A percentile compares a stretch with the other conserved stretches of the same genome.
phyloP scores from a whole-genome alignment of 92 coral and sea anemone species.

The Paragorgia papillata region DNA sequence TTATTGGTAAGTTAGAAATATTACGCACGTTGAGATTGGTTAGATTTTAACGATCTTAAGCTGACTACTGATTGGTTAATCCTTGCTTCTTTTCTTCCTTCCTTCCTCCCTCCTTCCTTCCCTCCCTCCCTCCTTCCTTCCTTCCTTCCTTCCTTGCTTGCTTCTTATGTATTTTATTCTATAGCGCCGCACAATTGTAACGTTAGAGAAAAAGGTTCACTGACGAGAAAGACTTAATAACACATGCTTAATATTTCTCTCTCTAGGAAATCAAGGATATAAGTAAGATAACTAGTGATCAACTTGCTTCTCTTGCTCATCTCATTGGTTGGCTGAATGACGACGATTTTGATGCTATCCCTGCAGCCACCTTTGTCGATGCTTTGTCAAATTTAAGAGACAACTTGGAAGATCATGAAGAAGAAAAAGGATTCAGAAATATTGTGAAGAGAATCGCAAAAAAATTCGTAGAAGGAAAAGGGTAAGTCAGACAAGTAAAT shows the following conservation, averaged over 20 bases:
- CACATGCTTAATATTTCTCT: neutral
- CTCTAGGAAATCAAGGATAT: neutral
- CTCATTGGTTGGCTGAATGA: slow-evolving; percentile 1
- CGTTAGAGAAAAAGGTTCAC: too few species aligned
- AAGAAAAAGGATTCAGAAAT: neutral
- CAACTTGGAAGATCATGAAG: slow-evolving; percentile 7
- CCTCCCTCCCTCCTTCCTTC: too few species aligned
- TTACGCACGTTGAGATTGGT: too few species aligned
- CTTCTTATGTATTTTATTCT: too few species aligned
- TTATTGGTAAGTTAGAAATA: neutral
- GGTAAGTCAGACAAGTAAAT: slow-evolving; percentile 12
- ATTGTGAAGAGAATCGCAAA: neutral
- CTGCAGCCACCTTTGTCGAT: neutral
- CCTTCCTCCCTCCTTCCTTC: too few species aligned
- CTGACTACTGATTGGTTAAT: too few species aligned
- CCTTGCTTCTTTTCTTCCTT: too few species aligned
- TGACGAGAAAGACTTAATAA: too few species aligned
- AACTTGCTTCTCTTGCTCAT: neutral
- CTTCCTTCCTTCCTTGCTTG: too few species aligned
- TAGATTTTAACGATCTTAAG: too few species aligned
- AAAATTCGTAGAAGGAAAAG: neutral
- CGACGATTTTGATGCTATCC: slow-evolving; percentile 1
- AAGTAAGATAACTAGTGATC: neutral
- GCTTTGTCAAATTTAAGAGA: neutral
- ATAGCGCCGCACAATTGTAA: too few species aligned